Evolutionary conservation across 2,888 invertebrate genomes (phyloP), one percentile per base, ranked within the genome.

Genomic region (Helobdella robusta): DNA sequence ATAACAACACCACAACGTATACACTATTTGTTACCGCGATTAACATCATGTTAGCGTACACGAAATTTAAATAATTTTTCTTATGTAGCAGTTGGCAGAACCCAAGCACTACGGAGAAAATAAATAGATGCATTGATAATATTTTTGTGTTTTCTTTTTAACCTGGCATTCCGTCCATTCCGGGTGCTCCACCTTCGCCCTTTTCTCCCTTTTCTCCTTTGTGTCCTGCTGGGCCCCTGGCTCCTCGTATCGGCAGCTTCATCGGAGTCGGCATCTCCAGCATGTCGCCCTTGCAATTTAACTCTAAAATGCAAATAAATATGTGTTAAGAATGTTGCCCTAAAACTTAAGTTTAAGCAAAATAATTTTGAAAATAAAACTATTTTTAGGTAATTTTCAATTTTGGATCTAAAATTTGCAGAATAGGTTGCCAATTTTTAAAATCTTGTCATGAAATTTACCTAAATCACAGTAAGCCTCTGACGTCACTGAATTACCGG

Each of bases 231-330:
- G 74, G 74, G 18, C 75, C 75, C 20, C 71, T 63, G 5, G 75
- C 74, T 4, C 76, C 76, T 62, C 72, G 72, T 46, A 75, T 73
- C 35, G 76, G 76, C 20, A 75, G 68, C 35, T 68, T 72, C 18
- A 75, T 72, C 6, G 64, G 36, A 15, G 62, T 52, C 2, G 74
- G 74, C 20, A 71, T 56, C 11, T 68, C 68, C 18, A 48, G 30
- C 20, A 67, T 65, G 46, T 73, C 72, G 2, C 70, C 67, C 46
- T 65, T 64, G 46, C 67, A 67, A 34, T 59, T 64, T 32, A 67
- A 30, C 40, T 64, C 67, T 28, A 62, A 50, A 35, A 50, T 50
- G 50, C 62, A 62, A 44, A n/a, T n/a, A n/a, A n/a, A n/a, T n/a
- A n/a, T n/a, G n/a, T n/a, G n/a, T n/a, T n/a, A n/a, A n/a, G n/a